Percentiles rank a stretch among this genome's conserved stretches.
phyloP scores from a whole-genome alignment of 2,797 vertebrate genomes.

The Gouania willdenowi region DNA sequence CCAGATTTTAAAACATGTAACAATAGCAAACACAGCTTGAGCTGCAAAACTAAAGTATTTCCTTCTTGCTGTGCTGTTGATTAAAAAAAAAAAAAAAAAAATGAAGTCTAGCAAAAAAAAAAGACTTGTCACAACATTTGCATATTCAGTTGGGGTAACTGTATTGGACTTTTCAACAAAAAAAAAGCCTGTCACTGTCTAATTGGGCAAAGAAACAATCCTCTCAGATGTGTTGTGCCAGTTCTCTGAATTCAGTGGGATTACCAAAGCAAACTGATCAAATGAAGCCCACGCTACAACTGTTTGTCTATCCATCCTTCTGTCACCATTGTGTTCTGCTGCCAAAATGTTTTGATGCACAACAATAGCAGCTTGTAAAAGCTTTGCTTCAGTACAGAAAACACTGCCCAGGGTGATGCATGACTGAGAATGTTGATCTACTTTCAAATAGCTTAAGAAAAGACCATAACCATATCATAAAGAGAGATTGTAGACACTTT shows the following conservation, averaged over 20 bases:
- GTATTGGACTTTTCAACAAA: neutral
- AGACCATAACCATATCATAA: too few relatives aligned
- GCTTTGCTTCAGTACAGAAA: conserved; percentile 6
- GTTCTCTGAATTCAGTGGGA: conserved; percentile 5
- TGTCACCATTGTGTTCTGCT: neutral
- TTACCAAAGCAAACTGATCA: conserved; percentile 8
- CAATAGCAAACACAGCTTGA: neutral
- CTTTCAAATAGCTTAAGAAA: too few relatives aligned
- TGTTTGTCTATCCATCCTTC: conserved; percentile 17
- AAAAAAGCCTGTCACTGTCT: neutral
- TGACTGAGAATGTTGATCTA: too few relatives aligned
- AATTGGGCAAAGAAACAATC: conserved; percentile 6
- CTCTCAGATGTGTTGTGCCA: conserved; percentile 2
- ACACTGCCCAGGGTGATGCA: neutral
- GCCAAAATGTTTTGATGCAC: conserved; percentile 11
- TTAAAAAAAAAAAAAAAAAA: too few relatives aligned
- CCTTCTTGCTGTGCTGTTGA: neutral
- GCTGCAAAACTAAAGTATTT: neutral
- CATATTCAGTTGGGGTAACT: neutral
- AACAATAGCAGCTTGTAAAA: conserved; percentile 7
- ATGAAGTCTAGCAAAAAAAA: neutral
- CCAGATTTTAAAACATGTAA: neutral
- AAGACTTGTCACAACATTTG: conserved; percentile 1
- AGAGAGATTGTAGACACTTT: too few relatives aligned
- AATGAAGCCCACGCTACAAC: conserved; percentile 15